These are phyloP conservation scores for Gastracanthus pulcherrimus DNA, from an alignment of 2,888 invertebrate genomes.

Conservation along the genomic window DNA sequence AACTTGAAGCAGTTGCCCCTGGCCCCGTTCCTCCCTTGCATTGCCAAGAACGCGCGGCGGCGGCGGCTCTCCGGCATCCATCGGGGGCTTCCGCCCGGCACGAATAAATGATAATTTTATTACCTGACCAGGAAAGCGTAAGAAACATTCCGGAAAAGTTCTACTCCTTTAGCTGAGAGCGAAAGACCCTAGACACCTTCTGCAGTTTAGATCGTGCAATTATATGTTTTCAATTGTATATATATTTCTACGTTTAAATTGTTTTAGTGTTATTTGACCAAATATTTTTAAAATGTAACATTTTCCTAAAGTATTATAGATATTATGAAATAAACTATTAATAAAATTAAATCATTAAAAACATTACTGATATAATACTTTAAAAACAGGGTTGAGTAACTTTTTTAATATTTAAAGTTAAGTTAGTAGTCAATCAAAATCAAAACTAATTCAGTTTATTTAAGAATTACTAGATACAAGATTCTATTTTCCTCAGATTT, in stretches of 20 bases:
- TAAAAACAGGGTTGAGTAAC: neutral
- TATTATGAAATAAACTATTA: no score
- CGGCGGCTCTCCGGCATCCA: no score
- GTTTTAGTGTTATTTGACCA: neutral
- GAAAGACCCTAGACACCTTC: neutral
- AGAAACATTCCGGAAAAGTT: slow-evolving; percentile 66
- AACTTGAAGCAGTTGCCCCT: slow-evolving; percentile 70
- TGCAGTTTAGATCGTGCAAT: neutral
- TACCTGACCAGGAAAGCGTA: slow-evolving; percentile 66
- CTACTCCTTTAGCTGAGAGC: slow-evolving; percentile 61
- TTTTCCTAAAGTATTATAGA: no score
- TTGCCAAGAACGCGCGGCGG: slow-evolving; percentile 52
- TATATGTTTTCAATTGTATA: no score
- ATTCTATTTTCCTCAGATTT: no score
- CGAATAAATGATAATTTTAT: slow-evolving; percentile 73
- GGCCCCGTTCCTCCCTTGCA: slow-evolving; percentile 46
- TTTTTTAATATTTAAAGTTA: no score
- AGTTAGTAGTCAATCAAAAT: no score
- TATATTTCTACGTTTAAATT: no score
- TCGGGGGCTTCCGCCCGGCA: slow-evolving; percentile 53
- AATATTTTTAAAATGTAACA: no score
- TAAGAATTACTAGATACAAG: no score
- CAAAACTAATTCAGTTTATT: no score
- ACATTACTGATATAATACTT: neutral
- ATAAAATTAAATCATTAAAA: no score